Conservation (phyloP, 1,140 invertebrate genomes). For the Doryteuthis pealeii region DNA sequence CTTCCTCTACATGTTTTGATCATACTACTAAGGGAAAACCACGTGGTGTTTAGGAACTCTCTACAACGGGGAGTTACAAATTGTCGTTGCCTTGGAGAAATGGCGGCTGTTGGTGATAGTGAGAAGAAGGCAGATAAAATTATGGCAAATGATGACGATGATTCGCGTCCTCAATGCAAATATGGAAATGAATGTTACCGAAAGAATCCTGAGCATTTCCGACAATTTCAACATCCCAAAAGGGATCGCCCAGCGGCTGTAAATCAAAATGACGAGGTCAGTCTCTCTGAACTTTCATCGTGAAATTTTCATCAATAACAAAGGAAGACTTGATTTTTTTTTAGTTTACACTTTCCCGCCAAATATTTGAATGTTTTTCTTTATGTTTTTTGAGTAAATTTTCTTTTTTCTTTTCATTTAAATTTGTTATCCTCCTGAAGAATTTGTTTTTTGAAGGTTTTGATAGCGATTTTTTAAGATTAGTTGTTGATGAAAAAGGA, state of each 20-base stretch:
- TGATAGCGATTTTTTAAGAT: too few relatives aligned
- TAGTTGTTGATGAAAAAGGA: too few relatives aligned
- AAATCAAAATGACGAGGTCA: not conserved
- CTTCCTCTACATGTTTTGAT: too few relatives aligned
- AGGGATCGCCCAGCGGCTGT: not conserved
- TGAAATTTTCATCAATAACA: not conserved
- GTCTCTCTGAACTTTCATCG: too few relatives aligned
- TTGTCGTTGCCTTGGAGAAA: too few relatives aligned
- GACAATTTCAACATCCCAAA: conserved; percentile 75
- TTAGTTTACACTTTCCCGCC: not conserved
- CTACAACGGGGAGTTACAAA: too few relatives aligned
- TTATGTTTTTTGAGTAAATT: not conserved
- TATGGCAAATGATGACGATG: conserved; percentile 8
- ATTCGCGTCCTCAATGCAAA: conserved; percentile 66
- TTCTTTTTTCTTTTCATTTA: too few relatives aligned
- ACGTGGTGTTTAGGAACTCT: too few relatives aligned
- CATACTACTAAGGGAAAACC: too few relatives aligned
- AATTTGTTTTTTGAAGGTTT: too few relatives aligned
- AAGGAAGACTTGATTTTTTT: not conserved
- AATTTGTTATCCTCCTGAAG: too few relatives aligned
- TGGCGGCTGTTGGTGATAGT: too few relatives aligned
- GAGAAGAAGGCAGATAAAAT: conserved; percentile 12
- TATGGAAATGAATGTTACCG: conserved; percentile 83
- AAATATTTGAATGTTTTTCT: not conserved
- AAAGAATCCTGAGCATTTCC: conserved; percentile 75